phyloP scores from a whole-genome alignment of 1,140 invertebrate species.

The Ruditapes philippinarum region DNA sequence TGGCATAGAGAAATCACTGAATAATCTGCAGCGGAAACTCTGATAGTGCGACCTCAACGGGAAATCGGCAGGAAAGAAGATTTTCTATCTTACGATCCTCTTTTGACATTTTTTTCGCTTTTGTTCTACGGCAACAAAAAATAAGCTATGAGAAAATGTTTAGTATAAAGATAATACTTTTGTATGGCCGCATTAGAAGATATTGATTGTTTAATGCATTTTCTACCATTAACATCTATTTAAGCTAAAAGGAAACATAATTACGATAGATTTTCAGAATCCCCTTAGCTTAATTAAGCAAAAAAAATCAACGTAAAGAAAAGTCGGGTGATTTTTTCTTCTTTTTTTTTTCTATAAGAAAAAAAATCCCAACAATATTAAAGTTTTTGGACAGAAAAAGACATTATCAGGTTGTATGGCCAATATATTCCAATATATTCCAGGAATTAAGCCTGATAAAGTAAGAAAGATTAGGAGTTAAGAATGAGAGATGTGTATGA shows the following conservation, averaged over 20 bases:
- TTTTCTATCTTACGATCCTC: background rate
- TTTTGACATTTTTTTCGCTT: background rate
- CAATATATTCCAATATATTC: background rate
- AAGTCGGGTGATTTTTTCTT: background rate
- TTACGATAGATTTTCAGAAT: background rate
- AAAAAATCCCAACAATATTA: too few relatives aligned
- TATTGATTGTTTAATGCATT: constrained; percentile 5
- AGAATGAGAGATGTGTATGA: too few relatives aligned
- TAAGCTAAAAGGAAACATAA: background rate
- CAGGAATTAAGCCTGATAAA: too few relatives aligned
- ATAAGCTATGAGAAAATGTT: too few relatives aligned
- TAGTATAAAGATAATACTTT: background rate
- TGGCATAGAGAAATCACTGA: background rate
- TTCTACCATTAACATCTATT: constrained; percentile 5
- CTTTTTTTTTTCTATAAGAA: too few relatives aligned
- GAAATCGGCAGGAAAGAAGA: constrained; percentile 6
- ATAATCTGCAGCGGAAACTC: constrained; percentile 14
- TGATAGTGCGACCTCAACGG: background rate
- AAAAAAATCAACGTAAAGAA: background rate
- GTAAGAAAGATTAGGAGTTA: too few relatives aligned
- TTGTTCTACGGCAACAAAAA: background rate
- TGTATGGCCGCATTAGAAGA: background rate
- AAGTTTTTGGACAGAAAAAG: background rate
- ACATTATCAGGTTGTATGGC: background rate
- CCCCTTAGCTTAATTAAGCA: background rate